A percentile compares a stretch with the other conserved stretches of the same genome.
phyloP scores from a whole-genome alignment of 2,113 vertebrate genomes.

The Speoplatyrhinus poulsoni region DNA sequence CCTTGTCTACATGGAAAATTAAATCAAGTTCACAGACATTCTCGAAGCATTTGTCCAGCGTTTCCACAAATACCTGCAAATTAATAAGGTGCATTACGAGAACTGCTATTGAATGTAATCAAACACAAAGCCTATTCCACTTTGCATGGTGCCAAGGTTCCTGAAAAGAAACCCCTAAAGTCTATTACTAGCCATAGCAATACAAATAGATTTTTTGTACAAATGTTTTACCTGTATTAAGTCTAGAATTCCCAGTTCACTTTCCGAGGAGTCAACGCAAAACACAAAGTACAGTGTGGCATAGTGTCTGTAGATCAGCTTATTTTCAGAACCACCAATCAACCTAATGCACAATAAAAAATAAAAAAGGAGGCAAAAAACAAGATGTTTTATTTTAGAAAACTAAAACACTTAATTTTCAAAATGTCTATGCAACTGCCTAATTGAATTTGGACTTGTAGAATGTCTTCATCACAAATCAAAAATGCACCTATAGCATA shows the following conservation, averaged over 20 bases:
- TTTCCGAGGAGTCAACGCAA: constrained; percentile 98
- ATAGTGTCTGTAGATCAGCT: constrained; percentile 98
- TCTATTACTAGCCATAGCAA: not conserved
- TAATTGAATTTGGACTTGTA: too few relatives aligned
- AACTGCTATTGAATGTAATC: not conserved
- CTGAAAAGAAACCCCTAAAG: too few relatives aligned
- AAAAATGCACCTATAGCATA: too few relatives aligned
- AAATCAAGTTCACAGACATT: constrained; percentile 99
- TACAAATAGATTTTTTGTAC: not conserved
- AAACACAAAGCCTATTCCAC: not conserved
- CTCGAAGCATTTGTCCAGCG: constrained; percentile 99
- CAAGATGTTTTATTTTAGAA: not conserved
- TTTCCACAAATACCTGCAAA: constrained; percentile 96
- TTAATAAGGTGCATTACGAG: not conserved
- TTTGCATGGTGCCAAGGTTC: too few relatives aligned
- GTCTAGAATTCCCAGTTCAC: constrained; percentile 98
- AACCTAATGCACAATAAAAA: constrained; percentile 77
- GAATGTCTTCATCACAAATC: too few relatives aligned
- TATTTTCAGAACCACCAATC: constrained; percentile 98
- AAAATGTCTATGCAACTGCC: too few relatives aligned
- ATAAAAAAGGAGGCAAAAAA: not conserved
- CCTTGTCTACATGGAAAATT: constrained; percentile 99
- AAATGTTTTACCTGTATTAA: constrained; percentile 91
- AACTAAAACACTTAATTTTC: too few relatives aligned
- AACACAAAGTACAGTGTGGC: constrained; percentile 99